Conservation (phyloP, 1,140 invertebrate species). For the Scaptomyza pallida region DNA sequence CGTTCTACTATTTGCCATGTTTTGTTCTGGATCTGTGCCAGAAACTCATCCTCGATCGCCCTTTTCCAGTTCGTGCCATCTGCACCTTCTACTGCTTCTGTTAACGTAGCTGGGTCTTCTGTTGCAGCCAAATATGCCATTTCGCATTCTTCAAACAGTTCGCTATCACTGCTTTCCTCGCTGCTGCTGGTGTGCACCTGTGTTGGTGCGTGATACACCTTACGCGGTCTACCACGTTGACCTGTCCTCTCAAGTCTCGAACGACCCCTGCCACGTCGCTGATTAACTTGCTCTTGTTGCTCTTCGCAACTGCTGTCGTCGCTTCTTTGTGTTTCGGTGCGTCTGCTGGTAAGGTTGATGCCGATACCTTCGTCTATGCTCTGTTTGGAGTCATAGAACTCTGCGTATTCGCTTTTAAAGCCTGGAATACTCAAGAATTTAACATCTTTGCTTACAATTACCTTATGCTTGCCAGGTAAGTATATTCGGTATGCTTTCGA, state of each 20-base stretch:
- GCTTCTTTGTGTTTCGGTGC: neutral
- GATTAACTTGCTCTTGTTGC: neutral
- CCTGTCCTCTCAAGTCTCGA: neutral
- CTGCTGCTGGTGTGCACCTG: neutral
- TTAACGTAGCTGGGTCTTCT: neutral
- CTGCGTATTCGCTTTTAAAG: neutral
- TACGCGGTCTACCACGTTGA: neutral
- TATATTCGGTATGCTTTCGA: conserved; percentile 3
- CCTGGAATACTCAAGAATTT: conserved; percentile 4
- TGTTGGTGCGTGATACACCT: neutral
- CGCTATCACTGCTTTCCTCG: neutral
- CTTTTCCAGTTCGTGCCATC: neutral
- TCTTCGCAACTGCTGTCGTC: neutral
- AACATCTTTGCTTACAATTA: conserved; percentile 1
- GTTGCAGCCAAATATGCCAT: no score
- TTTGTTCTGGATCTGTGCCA: neutral
- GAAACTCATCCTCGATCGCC: neutral
- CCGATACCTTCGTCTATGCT: neutral
- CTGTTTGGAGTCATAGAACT: neutral
- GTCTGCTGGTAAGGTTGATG: neutral
- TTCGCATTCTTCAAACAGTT: neutral
- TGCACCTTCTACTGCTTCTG: neutral
- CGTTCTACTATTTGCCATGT: neutral
- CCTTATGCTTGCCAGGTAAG: neutral
- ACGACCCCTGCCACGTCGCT: neutral